Evolutionary conservation across 2,113 vertebrate genomes (phyloP).

Genomic region (Dendropsophus ebraccatus): DNA sequence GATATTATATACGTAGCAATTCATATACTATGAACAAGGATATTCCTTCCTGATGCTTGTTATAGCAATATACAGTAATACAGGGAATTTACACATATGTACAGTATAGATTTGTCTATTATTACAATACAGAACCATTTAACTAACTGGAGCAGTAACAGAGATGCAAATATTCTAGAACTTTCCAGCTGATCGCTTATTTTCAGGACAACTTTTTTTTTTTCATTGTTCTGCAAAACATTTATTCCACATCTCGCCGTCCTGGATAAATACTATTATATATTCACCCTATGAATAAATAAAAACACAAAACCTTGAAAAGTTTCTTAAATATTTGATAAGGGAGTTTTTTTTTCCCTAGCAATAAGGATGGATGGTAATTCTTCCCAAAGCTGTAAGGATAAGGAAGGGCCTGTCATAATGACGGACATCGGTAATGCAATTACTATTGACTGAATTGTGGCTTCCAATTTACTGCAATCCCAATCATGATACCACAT

Average conservation of each 20-base stretch:
- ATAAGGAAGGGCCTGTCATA: background rate
- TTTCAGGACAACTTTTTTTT: background rate
- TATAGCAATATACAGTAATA: too few relatives aligned
- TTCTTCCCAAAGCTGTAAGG: background rate
- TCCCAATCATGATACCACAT: background rate
- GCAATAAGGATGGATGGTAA: background rate
- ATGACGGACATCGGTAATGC: constrained; percentile 2
- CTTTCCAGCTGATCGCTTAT: background rate
- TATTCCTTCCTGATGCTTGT: too few relatives aligned
- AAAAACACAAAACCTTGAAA: constrained; percentile 14
- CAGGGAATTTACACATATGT: too few relatives aligned
- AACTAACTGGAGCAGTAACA: too few relatives aligned
- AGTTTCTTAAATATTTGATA: constrained; percentile 19
- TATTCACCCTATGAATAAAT: constrained; percentile 16
- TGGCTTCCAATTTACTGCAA: constrained; percentile 2
- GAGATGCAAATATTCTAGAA: background rate
- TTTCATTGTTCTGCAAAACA: background rate
- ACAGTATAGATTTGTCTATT: too few relatives aligned
- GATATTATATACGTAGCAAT: too few relatives aligned
- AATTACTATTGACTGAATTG: constrained; percentile 20
- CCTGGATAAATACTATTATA: background rate
- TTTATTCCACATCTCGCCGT: background rate
- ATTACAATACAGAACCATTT: too few relatives aligned
- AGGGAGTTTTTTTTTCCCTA: background rate
- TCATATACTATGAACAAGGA: too few relatives aligned